Evolutionary conservation across 2,888 invertebrate genomes (phyloP).

Genomic region (Cloeon dipterum): DNA sequence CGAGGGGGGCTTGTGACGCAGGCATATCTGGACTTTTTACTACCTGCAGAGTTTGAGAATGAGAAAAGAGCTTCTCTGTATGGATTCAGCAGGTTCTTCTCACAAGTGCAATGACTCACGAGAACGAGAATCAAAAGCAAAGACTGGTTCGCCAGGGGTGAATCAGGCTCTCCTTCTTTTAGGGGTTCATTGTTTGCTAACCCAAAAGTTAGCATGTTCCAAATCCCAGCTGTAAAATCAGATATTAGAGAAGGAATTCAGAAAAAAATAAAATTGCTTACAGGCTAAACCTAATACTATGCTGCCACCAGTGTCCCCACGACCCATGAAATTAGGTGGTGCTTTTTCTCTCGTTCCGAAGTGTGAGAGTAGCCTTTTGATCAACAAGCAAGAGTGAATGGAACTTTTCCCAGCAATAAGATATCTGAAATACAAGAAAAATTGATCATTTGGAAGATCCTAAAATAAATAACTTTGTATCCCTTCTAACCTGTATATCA

Average conservation of each 20-base stretch:
- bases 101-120: conserved; percentile 63
- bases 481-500: conserved; percentile 32
- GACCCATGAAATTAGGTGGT: conserved; percentile 39
- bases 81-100: conserved; percentile 44
- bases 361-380: conserved; percentile 58
- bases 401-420: conserved; percentile 44
- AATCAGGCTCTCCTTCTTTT: conserved; percentile 19
- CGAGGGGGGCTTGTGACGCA: too few species aligned
- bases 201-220: conserved; percentile 55
- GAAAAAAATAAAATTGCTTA: conserved; percentile 14
- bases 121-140: conserved; percentile 66
- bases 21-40: too few species aligned
- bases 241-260: neutral
- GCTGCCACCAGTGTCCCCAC: conserved; percentile 42
- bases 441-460: too few species aligned
- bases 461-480: too few species aligned
- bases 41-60: conserved; percentile 42
- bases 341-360: conserved; percentile 40
- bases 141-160: conserved; percentile 63
- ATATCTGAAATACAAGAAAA: conserved; percentile 8
- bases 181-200: conserved; percentile 14
- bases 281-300: conserved; percentile 55
- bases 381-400: conserved; percentile 51
- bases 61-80: conserved; percentile 66
- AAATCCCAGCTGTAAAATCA: conserved; percentile 45